Conservation (phyloP, 2,888 invertebrate genomes). For the Agapostemon virescens region DNA sequence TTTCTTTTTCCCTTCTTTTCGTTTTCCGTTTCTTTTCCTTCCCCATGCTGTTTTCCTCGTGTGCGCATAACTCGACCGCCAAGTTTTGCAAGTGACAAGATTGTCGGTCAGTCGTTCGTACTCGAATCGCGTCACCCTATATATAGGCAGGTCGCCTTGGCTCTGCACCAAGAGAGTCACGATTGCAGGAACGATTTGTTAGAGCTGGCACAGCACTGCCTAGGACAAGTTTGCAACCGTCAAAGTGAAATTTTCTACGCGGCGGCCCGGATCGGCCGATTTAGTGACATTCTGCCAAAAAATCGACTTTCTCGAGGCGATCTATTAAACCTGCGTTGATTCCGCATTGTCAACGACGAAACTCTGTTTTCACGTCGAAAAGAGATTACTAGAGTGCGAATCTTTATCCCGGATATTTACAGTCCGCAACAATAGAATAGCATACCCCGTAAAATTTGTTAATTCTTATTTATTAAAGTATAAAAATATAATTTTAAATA, state of each 20-base stretch:
- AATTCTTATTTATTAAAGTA: too few relatives aligned
- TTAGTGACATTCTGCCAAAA: constrained; percentile 7
- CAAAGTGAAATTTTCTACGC: constrained; percentile 17
- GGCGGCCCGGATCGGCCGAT: background rate
- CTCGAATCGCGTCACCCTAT: constrained; percentile 54
- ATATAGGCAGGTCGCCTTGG: constrained; percentile 44
- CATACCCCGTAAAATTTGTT: too few relatives aligned
- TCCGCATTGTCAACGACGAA: background rate
- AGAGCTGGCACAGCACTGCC: constrained; percentile 48
- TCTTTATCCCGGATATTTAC: background rate
- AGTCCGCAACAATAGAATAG: too few relatives aligned
- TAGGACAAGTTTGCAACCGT: constrained; percentile 53
- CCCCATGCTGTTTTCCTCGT: background rate
- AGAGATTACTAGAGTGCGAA: background rate
- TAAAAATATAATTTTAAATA: too few relatives aligned
- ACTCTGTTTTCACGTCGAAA: background rate
- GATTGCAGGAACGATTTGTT: constrained; percentile 55
- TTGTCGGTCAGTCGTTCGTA: constrained; percentile 27
- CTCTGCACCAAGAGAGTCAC: constrained; percentile 47
- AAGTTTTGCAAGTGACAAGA: constrained; percentile 15
- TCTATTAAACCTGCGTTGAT: background rate
- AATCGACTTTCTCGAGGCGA: background rate
- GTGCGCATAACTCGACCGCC: background rate
- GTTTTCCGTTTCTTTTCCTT: too few relatives aligned
- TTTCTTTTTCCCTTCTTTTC: background rate